These are phyloP conservation scores for Penaeus japonicus DNA, from an alignment of 1,140 invertebrate species.

Conservation along the genomic window DNA sequence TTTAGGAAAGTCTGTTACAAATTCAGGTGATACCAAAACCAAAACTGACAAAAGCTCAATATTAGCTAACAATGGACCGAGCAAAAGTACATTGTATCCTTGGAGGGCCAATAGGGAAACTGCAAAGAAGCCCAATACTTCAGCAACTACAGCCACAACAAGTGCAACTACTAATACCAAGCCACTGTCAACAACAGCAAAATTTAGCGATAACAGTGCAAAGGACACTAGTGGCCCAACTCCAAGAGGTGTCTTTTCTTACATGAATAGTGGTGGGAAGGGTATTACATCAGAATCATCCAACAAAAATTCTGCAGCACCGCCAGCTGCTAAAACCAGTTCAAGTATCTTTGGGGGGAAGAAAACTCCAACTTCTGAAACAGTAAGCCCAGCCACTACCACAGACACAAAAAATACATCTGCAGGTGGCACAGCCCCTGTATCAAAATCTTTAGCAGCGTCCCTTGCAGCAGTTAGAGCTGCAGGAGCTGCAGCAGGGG, in stretches of 20 bases:
- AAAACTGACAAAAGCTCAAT: background rate
- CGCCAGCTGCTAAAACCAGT: background rate
- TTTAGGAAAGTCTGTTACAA: background rate
- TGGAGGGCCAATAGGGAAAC: conserved; percentile 14
- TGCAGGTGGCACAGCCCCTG: background rate
- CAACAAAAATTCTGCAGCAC: background rate
- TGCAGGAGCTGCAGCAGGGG: conserved; percentile 44
- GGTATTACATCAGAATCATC: background rate
- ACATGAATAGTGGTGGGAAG: conserved; percentile 25
- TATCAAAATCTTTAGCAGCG: conserved; percentile 11
- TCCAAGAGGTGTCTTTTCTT: conserved; percentile 35
- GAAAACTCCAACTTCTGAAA: background rate
- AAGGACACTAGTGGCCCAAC: conserved; percentile 23
- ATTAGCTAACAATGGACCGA: background rate
- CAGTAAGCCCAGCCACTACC: background rate
- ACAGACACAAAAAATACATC: background rate
- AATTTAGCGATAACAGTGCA: background rate
- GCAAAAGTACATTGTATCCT: conserved; percentile 31
- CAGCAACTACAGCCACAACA: background rate
- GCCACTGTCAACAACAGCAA: background rate
- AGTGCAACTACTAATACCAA: background rate
- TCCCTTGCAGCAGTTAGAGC: conserved; percentile 49
- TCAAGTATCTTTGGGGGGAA: background rate
- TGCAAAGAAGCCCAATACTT: conserved; percentile 1
- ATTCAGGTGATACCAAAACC: background rate